phyloP scores from a whole-genome alignment of 35 echinoderm and acorn worm genomes.

The Antedon bifida region DNA sequence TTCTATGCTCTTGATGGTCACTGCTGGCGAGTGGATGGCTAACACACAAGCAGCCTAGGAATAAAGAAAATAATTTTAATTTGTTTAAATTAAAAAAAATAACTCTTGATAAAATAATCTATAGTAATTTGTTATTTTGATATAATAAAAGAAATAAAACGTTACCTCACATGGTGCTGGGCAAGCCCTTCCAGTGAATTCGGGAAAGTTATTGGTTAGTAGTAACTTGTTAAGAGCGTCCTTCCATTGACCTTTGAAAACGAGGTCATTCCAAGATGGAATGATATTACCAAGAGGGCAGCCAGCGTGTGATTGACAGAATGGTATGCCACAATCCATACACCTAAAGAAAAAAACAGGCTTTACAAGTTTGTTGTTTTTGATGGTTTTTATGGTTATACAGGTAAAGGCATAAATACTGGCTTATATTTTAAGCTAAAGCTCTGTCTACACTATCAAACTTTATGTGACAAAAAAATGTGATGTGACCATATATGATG shows the following conservation, averaged over 20 bases:
- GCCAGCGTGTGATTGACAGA: slow-evolving; percentile 88
- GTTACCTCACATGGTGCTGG: slow-evolving; percentile 96
- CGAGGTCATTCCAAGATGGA: slow-evolving; percentile 93
- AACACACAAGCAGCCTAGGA: slow-evolving; percentile 82
- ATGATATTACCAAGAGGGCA: slow-evolving; percentile 99
- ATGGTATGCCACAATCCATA: slow-evolving; percentile 98
- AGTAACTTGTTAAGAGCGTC: slow-evolving; percentile 82
- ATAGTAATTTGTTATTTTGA: no score
- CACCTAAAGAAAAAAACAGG: slow-evolving; percentile 21
- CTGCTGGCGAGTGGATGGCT: slow-evolving; percentile 77
- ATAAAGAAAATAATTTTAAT: neutral
- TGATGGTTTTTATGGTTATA: neutral
- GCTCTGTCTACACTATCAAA: no score
- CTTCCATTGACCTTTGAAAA: slow-evolving; percentile 89
- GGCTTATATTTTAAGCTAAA: no score
- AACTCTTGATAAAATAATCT: no score
- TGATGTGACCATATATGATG: no score
- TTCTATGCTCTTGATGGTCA: slow-evolving; percentile 99
- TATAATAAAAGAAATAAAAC: neutral
- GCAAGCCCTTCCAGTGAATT: slow-evolving; percentile 92
- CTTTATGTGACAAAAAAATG: no score
- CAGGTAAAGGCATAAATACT: no score
- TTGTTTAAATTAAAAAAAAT: neutral
- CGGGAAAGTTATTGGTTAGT: slow-evolving; percentile 94
- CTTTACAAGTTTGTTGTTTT: neutral